Percentiles rank a stretch among this genome's conserved stretches.
Evolutionary conservation across 2,888 invertebrate genomes (phyloP).

Genomic region (Matsumyia berberina): DNA sequence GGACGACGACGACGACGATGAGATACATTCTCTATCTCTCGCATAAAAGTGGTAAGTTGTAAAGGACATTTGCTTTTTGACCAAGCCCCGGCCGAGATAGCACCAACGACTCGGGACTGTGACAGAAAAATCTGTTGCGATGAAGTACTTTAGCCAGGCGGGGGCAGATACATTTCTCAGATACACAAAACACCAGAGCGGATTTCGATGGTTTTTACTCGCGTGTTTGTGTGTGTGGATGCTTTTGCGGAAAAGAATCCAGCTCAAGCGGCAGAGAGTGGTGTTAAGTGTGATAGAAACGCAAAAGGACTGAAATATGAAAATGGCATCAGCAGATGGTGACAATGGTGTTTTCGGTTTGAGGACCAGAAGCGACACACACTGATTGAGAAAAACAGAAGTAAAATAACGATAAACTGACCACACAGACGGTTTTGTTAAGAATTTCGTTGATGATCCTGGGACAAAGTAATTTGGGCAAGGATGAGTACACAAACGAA

Average conservation of each 20-base stretch:
- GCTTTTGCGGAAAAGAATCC: constrained; percentile 11
- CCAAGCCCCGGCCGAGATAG: constrained; percentile 45
- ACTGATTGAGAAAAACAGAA: neutral
- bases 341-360: constrained; percentile 43
- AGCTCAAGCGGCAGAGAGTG: constrained; percentile 31
- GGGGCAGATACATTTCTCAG: constrained; percentile 56
- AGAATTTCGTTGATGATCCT: constrained; percentile 49
- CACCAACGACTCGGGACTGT: constrained; percentile 50
- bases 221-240: constrained; percentile 4
- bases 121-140: constrained; percentile 75
- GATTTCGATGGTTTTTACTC: constrained; percentile 52
- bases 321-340: constrained; percentile 64
- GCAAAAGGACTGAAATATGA: constrained; percentile 59
- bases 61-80: constrained; percentile 71
- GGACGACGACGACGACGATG: constrained; percentile 36
- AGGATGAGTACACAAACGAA: too few relatives aligned
- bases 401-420: constrained; percentile 58
- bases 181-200: constrained; percentile 51
- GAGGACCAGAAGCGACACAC: neutral
- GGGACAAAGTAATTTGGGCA: neutral
- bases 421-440: constrained; percentile 62
- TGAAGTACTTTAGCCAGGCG: constrained; percentile 55
- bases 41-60: constrained; percentile 67
- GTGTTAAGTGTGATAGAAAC: constrained; percentile 72
- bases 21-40: constrained; percentile 49